These are phyloP conservation scores for Periophthalmus modestus DNA, from an alignment of 2,113 vertebrate genomes.

Conservation along the genomic window DNA sequence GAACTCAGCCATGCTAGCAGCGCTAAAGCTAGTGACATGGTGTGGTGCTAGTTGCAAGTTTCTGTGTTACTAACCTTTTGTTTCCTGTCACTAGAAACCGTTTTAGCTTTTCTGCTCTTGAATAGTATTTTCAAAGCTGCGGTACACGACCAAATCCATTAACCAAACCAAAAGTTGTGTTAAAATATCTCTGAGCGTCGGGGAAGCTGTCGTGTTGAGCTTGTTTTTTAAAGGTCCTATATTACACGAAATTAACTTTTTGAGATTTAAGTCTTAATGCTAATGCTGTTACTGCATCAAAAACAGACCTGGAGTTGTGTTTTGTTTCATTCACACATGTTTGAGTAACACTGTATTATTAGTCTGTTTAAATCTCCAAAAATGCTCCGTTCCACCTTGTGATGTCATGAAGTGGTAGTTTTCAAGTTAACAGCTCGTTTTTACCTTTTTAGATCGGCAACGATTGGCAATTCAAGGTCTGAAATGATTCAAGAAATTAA, in stretches of 20 bases:
- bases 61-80: conserved; percentile 3
- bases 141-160: not conserved
- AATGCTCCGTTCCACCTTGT: not conserved
- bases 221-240: not conserved
- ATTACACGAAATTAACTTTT: no score
- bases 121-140: not conserved
- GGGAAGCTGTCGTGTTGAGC: not conserved
- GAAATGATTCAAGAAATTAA: no score
- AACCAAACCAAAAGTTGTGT: not conserved
- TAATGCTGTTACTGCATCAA: no score
- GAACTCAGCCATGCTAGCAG: not conserved
- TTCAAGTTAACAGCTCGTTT: no score
- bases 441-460: no score
- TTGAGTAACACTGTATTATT: no score
- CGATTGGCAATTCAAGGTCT: no score
- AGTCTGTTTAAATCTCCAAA: no score
- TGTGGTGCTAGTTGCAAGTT: not conserved
- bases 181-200: not conserved
- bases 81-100: not conserved
- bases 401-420: no score
- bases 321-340: no score
- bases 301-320: no score
- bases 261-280: no score
- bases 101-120: not conserved
- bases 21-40: not conserved